phyloP scores from a whole-genome alignment of 2,888 invertebrate species.

The Mycalesis mineus region DNA sequence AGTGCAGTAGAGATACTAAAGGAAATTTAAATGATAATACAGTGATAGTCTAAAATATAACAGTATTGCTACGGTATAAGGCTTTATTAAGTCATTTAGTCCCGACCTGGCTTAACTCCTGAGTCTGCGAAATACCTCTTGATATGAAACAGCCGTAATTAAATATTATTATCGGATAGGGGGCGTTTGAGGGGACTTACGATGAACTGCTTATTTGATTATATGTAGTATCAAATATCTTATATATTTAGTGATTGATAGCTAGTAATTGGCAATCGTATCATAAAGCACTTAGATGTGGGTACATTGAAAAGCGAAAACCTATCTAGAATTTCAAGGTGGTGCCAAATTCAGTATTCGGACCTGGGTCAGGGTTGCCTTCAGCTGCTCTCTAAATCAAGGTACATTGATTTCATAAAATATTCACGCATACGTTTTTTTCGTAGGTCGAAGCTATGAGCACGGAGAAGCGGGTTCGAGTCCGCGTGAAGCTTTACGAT shows the following conservation, averaged over 20 bases:
- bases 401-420: not conserved
- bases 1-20: too few species aligned
- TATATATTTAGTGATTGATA: too few species aligned
- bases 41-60: not conserved
- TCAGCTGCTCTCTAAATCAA: too few species aligned
- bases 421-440: not conserved
- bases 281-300: too few species aligned
- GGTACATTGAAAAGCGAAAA: too few species aligned
- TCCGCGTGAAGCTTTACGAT: conserved; percentile 82
- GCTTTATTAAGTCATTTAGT: not conserved
- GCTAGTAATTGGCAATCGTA: too few species aligned
- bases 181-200: not conserved
- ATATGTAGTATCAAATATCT: not conserved
- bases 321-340: too few species aligned
- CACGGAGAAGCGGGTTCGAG: conserved; percentile 81
- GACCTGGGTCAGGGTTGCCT: too few species aligned
- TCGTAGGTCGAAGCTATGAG: conserved; percentile 82
- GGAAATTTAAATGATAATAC: too few species aligned
- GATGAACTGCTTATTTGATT: not conserved
- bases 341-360: too few species aligned
- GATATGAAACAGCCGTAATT: conserved; percentile 2
- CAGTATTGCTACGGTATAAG: not conserved
- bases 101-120: conserved; percentile 3
- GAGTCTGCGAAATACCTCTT: not conserved
- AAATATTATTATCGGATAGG: not conserved